Evolutionary conservation across 92 coral and sea anemone genomes (phyloP).

Genomic region (Palythoa grandis): DNA sequence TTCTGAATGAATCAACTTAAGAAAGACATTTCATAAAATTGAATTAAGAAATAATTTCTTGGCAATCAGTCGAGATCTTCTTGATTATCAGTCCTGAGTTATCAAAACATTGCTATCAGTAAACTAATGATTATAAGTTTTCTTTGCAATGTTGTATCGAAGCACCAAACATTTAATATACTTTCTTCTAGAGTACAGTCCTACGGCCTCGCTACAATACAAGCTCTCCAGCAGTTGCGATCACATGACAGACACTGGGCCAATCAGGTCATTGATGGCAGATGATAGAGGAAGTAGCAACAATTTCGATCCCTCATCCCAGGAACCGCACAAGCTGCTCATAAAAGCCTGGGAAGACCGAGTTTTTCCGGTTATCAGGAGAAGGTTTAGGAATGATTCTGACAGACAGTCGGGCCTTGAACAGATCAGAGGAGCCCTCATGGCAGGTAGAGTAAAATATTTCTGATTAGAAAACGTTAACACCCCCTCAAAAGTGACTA

Average conservation of each 20-base stretch:
- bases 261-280: slow-evolving; percentile 66
- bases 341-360: slow-evolving; percentile 99
- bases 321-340: slow-evolving; percentile 81
- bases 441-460: slow-evolving; percentile 68
- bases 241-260: slow-evolving; percentile 87
- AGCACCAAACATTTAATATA: background rate
- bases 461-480: background rate
- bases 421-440: slow-evolving; percentile 93
- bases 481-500: no score
- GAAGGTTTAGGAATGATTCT: slow-evolving; percentile 88
- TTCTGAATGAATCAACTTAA: no score
- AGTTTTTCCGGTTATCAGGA: slow-evolving; percentile 93
- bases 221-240: slow-evolving; percentile 92
- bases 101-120: no score
- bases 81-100: no score
- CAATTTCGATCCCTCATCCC: slow-evolving; percentile 55
- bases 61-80: no score
- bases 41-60: no score
- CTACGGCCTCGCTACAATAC: slow-evolving; percentile 75
- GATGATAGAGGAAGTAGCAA: slow-evolving; percentile 58
- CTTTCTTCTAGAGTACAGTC: slow-evolving; percentile 66
- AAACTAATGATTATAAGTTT: no score
- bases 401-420: slow-evolving; percentile 96
- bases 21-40: no score
- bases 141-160: no score